Base-by-base conservation (phyloP, 2,888 invertebrate genomes). In the Acanthosepion lycidas region DNA sequence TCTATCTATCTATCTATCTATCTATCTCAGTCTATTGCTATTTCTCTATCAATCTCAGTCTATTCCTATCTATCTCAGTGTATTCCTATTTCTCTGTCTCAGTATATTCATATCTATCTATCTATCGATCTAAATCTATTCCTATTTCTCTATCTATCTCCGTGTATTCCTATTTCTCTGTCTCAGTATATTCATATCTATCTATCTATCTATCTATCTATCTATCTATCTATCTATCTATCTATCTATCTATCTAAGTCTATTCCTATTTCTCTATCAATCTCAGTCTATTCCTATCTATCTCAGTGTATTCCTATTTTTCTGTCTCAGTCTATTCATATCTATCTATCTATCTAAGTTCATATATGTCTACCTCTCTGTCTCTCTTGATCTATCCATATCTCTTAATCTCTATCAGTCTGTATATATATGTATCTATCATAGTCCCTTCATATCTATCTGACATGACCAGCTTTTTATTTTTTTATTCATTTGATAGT, bases 251-350 rank as follows among this genome's bases (percentile, higher is more conserved):
- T 42, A 42, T 42, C 42, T 42, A 33, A 33, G 33, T 33, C 8
- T 64, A 64, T 23, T n/a, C n/a, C 42, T 42, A 42, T 42, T 3
- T 42, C 1, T 42, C 42, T 42, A 42, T 42, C 42, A 6, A 64
- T n/a, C n/a, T n/a, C n/a, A n/a, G n/a, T n/a, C n/a, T 64, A 64
- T 26, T 64, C 23, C 42, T 42, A 42, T 42, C 42, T 42, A 42
- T 42, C 42, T 42, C 1, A 1, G 1, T 42, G 0, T 42, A 1
- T 42, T 1, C 0, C 42, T 42, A 42, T 42, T 3, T 42, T 2
- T 42, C 42, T 42, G 2, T 42, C 42, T 42, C 42, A 42, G 42
- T 42, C 42, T 42, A 42, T 42, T 42, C 3, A 1, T 42, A 42
- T 42, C 3, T 42, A 2, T 42, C 42, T 42, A 42, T 42, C 3